Evolutionary conservation across 1,140 invertebrate species (phyloP).

Genomic region (Rhopalosiphum padi): DNA sequence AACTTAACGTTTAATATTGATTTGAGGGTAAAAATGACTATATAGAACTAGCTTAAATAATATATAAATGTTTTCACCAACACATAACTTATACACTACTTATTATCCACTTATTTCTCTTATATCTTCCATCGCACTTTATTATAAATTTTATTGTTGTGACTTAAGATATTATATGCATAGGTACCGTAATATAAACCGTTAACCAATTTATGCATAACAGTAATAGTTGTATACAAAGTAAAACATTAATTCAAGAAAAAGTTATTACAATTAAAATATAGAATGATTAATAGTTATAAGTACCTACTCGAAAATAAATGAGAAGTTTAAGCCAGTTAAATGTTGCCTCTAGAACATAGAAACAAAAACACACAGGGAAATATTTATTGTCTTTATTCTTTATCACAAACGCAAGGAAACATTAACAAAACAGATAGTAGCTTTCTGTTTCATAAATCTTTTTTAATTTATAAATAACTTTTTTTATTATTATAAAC

Average conservation of each 20-base stretch:
- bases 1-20: too few relatives aligned
- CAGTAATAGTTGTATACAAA: neutral
- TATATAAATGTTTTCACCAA: too few relatives aligned
- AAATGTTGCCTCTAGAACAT: neutral
- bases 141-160: neutral
- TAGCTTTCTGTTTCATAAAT: neutral
- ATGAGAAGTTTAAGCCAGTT: neutral
- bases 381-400: neutral
- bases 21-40: too few relatives aligned
- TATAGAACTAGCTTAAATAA: too few relatives aligned
- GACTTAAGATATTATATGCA: neutral
- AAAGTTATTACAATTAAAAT: neutral
- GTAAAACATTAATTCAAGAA: neutral
- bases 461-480: neutral
- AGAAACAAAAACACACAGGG: neutral
- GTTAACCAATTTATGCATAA: neutral
- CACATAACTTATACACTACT: too few relatives aligned
- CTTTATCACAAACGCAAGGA: neutral
- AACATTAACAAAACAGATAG: neutral
- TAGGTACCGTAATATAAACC: neutral
- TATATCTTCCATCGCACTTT: too few relatives aligned
- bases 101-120: too few relatives aligned
- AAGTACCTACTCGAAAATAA: neutral
- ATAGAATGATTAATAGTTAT: neutral
- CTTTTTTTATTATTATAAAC: neutral